Conservation (phyloP, 2,797 vertebrate genomes). For the Bryconaethiops microstoma region DNA sequence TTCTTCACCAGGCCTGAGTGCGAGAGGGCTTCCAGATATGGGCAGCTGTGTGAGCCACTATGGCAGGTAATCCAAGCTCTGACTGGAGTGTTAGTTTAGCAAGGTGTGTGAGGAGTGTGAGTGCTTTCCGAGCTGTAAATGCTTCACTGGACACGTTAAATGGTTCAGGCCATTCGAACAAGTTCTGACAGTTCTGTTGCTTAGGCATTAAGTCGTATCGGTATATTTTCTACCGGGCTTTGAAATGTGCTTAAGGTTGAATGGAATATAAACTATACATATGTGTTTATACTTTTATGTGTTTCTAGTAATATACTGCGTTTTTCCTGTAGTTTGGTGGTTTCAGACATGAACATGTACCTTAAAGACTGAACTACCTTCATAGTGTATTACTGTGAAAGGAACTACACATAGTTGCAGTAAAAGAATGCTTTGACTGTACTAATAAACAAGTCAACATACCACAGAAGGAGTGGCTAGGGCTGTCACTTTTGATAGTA, state of each 20-base stretch:
- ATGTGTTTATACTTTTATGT: too few relatives aligned
- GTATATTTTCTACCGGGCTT: not conserved
- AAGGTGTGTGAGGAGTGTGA: conserved; percentile 58
- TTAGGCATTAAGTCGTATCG: not conserved
- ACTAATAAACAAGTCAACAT: not conserved
- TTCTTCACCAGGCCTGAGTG: not conserved
- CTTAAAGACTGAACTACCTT: not conserved
- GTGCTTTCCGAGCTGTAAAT: conserved; percentile 27
- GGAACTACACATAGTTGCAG: not conserved
- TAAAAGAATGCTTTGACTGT: too few relatives aligned
- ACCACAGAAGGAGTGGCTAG: not conserved
- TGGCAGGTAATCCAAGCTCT: conserved; percentile 85
- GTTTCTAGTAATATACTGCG: not conserved
- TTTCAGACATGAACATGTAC: not conserved
- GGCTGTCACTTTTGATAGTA: too few relatives aligned
- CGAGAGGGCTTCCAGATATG: conserved; percentile 68
- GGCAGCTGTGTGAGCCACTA: conserved; percentile 93
- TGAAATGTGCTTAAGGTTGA: not conserved
- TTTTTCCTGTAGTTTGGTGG: not conserved
- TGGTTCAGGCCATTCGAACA: conserved; percentile 65
- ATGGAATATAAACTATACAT: not conserved
- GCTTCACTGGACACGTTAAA: conserved; percentile 46
- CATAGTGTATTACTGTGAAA: not conserved
- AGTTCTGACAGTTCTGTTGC: conserved; percentile 67
- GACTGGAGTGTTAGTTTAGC: conserved; percentile 48